Evolutionary conservation across 2,113 vertebrate species (phyloP), one percentile per base, ranked within the genome.

Genomic region (Panthera leo): DNA sequence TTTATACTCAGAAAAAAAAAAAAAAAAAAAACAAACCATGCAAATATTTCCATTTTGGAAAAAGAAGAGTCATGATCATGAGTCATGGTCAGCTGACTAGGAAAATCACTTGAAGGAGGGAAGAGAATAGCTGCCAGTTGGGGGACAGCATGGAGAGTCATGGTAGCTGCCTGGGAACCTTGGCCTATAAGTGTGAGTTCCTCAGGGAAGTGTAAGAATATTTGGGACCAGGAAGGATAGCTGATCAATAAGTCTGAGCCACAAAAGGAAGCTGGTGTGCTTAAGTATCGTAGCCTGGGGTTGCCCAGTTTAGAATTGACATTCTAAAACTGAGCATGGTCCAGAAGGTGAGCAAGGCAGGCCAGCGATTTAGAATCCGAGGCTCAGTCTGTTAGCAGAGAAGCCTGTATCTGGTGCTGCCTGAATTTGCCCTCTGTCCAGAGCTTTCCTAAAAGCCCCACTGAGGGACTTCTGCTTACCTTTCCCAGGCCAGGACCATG

Each of bases 11-110:
- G 36, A 14, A 27, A 21, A 42, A 86, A 84, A 68, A 61, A n/a
- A 58, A 39, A 8, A 58, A 55, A 51, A 51, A 51, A 13, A 14
- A 51, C 14, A 51, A 2, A 2, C 51, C 61, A n/a, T 51, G 58
- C 25, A 68, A 95, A 63, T 96, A 39, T 85, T 97, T 95, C 85
- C 92, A 88, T 70, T 97, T 90, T 93, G 39, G 55, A 75, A 96
- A 92, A 78, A 84, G 34, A 68, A 79, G 70, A 82, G 75, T 78
- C 75, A 53, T 63, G 80, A 21, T 93, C 63, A 53, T 91, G 67
- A 95, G 80, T 96, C 86, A 70, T 82, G n/a, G 58, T 87, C 92
- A 93, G 58, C 82, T 82, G 92, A 93, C 76, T 79, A 18, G 68
- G 15, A 67, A 58, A 95, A 63, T 70, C 75, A 48, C 68, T 84